Percentiles rank a stretch among this genome's conserved stretches.
Evolutionary conservation across 2,113 vertebrate genomes (phyloP).

Genomic region (Delphinus delphis): DNA sequence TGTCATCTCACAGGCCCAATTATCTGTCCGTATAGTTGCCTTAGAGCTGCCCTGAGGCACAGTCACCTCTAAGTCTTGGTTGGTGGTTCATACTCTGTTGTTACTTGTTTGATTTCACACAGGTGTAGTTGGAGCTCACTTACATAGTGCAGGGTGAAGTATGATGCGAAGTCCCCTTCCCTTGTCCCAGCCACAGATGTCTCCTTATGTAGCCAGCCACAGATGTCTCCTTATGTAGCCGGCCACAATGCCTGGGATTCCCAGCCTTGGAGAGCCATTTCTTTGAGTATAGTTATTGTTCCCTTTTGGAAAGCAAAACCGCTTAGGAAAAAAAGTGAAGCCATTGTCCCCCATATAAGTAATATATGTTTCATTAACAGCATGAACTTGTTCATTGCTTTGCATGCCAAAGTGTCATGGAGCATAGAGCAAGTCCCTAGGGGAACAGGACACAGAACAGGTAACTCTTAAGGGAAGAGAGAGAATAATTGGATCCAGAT

Average conservation of each 20-base stretch:
- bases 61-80: background rate
- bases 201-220: background rate
- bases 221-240: background rate
- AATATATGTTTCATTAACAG: background rate
- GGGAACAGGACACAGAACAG: background rate
- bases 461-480: background rate
- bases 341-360: background rate
- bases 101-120: slow-evolving; percentile 46
- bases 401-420: background rate
- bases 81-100: background rate
- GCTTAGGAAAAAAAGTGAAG: background rate
- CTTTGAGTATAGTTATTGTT: background rate
- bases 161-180: background rate
- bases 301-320: background rate
- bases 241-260: background rate
- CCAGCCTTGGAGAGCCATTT: background rate
- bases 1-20: slow-evolving; percentile 57
- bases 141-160: background rate
- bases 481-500: background rate
- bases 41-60: slow-evolving; percentile 36
- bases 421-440: background rate
- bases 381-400: background rate
- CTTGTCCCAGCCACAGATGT: background rate
- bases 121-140: background rate
- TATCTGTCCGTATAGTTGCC: slow-evolving; percentile 42